Evolutionary conservation across 2,113 vertebrate species (phyloP), one percentile per base, ranked within the genome.

Genomic region (Hystrix brachyura): DNA sequence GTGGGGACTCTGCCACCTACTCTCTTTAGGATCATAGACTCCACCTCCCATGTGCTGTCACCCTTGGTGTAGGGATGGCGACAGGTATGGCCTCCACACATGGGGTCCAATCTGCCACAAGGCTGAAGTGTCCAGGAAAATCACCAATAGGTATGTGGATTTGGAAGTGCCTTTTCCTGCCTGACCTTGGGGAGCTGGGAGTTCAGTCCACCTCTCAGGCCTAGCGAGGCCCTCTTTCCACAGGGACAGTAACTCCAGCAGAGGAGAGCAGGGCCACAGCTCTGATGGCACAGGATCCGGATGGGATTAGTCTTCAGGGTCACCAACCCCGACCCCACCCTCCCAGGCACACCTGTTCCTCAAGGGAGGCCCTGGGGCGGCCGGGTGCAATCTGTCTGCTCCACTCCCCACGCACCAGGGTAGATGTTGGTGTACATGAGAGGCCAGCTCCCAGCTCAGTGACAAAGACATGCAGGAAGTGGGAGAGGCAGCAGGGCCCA

Each of bases 381-480:
- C 96, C 97, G 98, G 98, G 96, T 59, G 97, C 97, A 97, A 92
- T 62, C 94, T 97, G 91, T 90, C 97, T 98, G 96, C 96, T 98
- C 88, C 78, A 48, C 91, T 88, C 59, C 92, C 79, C 72, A n/a
- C 59, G 2, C 12, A 96, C 87, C 90, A 97, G 94, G 84, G 55
- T 92, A 93, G 60, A 94, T 76, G 87, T 97, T 87, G 89, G 89
- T 87, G 83, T 0, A 87, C 64, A 69, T 10, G 79, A 96, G 62
- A 55, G 97, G 97, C 96, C 97, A 94, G 93, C 90, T 95, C 94
- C 78, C 2, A 60, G 93, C 53, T 97, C 93, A 97, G 96, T 97
- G 78, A 19, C n/a, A 2, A 57, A 62, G 62, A 48, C 62, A 60
- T 18, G 64, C 18, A 67, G 67, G 7, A 81, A 64, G 72, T 3